Evolutionary conservation across 2,888 invertebrate species (phyloP), one percentile per base, ranked within the genome.

Genomic region (Agriopis leucophaearia): DNA sequence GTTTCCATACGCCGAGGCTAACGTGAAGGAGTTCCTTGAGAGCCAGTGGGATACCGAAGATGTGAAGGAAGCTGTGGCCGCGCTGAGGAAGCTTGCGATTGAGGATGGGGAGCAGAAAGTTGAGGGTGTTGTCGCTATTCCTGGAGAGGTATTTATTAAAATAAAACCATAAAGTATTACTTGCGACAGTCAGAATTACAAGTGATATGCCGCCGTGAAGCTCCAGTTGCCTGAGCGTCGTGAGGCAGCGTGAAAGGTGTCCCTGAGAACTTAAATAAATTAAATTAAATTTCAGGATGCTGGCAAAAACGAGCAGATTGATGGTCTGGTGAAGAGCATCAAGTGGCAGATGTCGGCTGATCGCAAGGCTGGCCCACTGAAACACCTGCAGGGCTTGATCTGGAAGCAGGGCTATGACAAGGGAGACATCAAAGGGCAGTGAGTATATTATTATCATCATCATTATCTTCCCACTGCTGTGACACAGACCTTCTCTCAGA

Each of bases 331-430:
- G 13, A 95, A 95, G 69, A 97, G 96, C 88, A 95, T 99, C 13
- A 94, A 96, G 74, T 96, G 97, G 95, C 96, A 97, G 88, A 98
- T 98, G 95, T 96, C 97, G 55, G 91, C 93, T 36, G 97, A 98
- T 87, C 95, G 97, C 69, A 97, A 98, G 87, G 95, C 96, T 44
- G 95, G 95, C 7, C 96, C 97, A 7, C 92, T 99, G 70, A 99
- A 99, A 87, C 95, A 95, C 58, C 92, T 99, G n/a, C 99, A 99
- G 88, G 99, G 98, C 0, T 95, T 97, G 71, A 96, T 99, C 79
- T 99, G 98, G 97, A 95, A 96, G 80, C 95, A 96, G 76, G 99
- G 97, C 5, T 99, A 98, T 84, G 95, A 96, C 76, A 94, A 94
- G 62, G 97, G 97, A 44, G 95, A 95, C 44, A 89, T 99, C 4